Evolutionary conservation across 2,113 vertebrate genomes (phyloP).

Genomic region (Etia nguti): DNA sequence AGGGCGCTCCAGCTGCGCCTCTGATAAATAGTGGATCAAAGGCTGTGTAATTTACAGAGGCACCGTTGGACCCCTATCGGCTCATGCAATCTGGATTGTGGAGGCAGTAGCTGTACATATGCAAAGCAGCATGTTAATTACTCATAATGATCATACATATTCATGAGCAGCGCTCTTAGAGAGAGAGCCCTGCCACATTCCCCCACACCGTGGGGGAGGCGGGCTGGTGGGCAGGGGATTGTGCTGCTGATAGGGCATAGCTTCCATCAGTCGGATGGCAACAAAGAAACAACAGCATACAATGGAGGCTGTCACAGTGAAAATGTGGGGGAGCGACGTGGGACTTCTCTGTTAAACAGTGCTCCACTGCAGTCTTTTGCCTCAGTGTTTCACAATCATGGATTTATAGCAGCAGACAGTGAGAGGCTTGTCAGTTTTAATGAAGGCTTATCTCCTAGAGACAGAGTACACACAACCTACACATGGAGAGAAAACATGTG

Average conservation of each 20-base stretch:
- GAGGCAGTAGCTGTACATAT: slow-evolving; percentile 57
- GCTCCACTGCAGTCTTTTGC: not conserved
- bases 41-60: slow-evolving; percentile 56
- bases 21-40: slow-evolving; percentile 67
- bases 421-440: slow-evolving; percentile 25
- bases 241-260: slow-evolving; percentile 34
- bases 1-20: slow-evolving; percentile 27
- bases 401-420: slow-evolving; percentile 29
- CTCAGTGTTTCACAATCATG: slow-evolving; percentile 12
- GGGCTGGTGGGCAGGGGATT: slow-evolving; percentile 45
- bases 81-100: slow-evolving; percentile 61
- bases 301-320: slow-evolving; percentile 36
- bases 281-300: slow-evolving; percentile 3
- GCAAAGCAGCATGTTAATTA: slow-evolving; percentile 74
- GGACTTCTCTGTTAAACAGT: slow-evolving; percentile 39
- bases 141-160: slow-evolving; percentile 72
- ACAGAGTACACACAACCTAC: slow-evolving; percentile 39
- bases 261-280: slow-evolving; percentile 38
- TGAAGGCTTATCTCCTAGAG: slow-evolving; percentile 51
- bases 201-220: slow-evolving; percentile 41
- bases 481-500: not conserved
- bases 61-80: slow-evolving; percentile 51
- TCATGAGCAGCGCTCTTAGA: slow-evolving; percentile 62
- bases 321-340: slow-evolving; percentile 38
- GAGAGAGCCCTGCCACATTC: slow-evolving; percentile 52